These are phyloP conservation scores for Leuciscus idus DNA, from an alignment of 2,113 vertebrate genomes.

Conservation along the genomic window DNA sequence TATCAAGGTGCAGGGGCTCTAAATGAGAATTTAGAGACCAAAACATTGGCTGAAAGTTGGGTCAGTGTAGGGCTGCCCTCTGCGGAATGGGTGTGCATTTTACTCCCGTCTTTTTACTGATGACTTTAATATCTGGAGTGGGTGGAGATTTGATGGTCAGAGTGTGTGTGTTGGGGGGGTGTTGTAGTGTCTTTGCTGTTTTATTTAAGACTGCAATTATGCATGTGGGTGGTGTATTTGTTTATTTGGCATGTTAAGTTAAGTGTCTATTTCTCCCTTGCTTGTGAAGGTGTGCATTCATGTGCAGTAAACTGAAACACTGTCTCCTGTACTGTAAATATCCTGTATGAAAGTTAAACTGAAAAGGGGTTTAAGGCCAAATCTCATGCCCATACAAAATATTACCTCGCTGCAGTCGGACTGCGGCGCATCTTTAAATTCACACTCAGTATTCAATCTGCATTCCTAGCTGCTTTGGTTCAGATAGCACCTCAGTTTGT, in stretches of 20 bases:
- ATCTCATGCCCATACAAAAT: not conserved
- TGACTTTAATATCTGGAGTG: constrained; percentile 25
- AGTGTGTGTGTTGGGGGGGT: not conserved
- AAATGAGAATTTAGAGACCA: constrained; percentile 7
- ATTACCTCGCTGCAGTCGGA: not conserved
- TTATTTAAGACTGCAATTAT: constrained; percentile 41
- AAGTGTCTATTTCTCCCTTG: constrained; percentile 21
- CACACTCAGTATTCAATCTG: not conserved
- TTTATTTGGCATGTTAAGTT: constrained; percentile 45
- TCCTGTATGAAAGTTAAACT: not conserved
- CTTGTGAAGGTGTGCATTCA: not conserved
- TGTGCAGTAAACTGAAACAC: not conserved
- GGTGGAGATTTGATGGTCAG: constrained; percentile 14
- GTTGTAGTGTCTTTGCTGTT: not conserved
- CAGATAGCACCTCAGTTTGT: constrained; percentile 40
- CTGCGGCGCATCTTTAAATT: not conserved
- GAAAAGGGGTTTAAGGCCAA: not conserved
- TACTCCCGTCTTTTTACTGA: not conserved
- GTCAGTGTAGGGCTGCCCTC: constrained; percentile 10
- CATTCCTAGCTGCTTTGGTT: constrained; percentile 3
- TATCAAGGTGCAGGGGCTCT: not conserved
- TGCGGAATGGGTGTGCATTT: not conserved
- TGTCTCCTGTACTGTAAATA: constrained; percentile 15
- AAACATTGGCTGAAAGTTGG: not conserved
- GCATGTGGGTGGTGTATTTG: constrained; percentile 39